phyloP scores from a whole-genome alignment of 2,888 invertebrate species.

The Lypha dubia region DNA sequence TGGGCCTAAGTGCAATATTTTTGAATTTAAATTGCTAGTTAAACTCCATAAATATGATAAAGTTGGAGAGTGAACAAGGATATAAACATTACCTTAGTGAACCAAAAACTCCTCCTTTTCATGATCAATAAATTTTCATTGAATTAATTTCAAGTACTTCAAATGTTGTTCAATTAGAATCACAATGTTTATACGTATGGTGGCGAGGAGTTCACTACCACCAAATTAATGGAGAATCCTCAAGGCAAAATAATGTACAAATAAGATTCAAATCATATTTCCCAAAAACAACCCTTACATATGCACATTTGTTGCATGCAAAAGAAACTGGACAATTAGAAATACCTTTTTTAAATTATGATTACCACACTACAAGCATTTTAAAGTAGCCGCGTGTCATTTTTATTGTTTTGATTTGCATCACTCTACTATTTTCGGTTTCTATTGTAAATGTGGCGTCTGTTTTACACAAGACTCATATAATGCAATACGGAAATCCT shows the following conservation, averaged over 20 bases:
- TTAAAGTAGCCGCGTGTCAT: constrained; percentile 66
- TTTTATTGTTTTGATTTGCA: constrained; percentile 46
- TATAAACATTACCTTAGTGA: no score
- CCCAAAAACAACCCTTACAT: constrained; percentile 7
- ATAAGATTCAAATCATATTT: constrained; percentile 2
- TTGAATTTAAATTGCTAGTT: no score
- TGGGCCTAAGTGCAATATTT: no score
- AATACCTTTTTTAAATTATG: constrained; percentile 49
- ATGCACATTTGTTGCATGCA: not conserved
- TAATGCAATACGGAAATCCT: constrained; percentile 63
- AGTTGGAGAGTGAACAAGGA: no score
- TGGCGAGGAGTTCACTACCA: not conserved
- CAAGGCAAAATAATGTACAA: constrained; percentile 24
- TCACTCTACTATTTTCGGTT: not conserved
- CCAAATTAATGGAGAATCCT: constrained; percentile 28
- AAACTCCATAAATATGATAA: no score
- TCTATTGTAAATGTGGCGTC: constrained; percentile 31
- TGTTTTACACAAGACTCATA: constrained; percentile 14
- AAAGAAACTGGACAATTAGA: constrained; percentile 22
- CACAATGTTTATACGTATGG: constrained; percentile 10
- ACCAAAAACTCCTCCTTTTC: constrained; percentile 44
- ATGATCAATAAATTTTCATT: constrained; percentile 58
- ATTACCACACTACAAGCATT: constrained; percentile 42
- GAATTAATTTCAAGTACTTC: constrained; percentile 43
- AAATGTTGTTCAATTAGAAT: constrained; percentile 60